phyloP scores from a whole-genome alignment of 2,113 vertebrate species.

The Tachysurus vachellii region DNA sequence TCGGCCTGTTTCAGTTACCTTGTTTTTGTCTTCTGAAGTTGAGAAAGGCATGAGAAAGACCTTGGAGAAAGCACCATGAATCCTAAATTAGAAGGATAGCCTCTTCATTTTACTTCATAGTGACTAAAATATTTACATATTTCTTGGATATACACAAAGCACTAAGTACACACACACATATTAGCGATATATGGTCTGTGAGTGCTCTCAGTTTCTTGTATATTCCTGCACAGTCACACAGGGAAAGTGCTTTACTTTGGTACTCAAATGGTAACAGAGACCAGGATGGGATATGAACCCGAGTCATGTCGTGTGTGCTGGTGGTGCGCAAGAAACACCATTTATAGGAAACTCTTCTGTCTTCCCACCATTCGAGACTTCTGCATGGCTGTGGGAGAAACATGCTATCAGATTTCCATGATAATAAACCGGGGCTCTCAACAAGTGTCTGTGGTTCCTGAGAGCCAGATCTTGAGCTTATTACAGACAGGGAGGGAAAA shows the following conservation, averaged over 20 bases:
- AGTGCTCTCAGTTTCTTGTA: slow-evolving; percentile 36
- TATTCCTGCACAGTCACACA: slow-evolving; percentile 34
- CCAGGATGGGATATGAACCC: slow-evolving; percentile 29
- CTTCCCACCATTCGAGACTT: slow-evolving; percentile 3
- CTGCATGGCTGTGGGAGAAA: slow-evolving; percentile 27
- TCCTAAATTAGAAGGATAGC: slow-evolving; percentile 45
- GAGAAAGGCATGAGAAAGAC: slow-evolving; percentile 34
- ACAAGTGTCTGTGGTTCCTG: slow-evolving; percentile 38
- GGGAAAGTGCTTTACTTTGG: slow-evolving; percentile 31
- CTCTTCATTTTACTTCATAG: slow-evolving; percentile 62
- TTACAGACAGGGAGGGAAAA: slow-evolving; percentile 31
- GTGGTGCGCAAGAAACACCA: slow-evolving; percentile 41
- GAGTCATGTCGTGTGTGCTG: slow-evolving; percentile 24
- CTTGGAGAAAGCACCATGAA: slow-evolving; percentile 36
- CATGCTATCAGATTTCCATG: slow-evolving; percentile 51
- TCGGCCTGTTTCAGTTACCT: slow-evolving; percentile 37
- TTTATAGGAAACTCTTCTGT: slow-evolving; percentile 48
- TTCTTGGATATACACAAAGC: slow-evolving; percentile 60
- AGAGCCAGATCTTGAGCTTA: slow-evolving; percentile 32
- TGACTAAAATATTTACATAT: slow-evolving; percentile 73
- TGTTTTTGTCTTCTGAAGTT: slow-evolving; percentile 41
- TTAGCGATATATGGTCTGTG: slow-evolving; percentile 48
- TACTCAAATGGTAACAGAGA: slow-evolving; percentile 35
- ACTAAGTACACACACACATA: slow-evolving; percentile 49
- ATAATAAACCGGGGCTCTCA: slow-evolving; percentile 45